A percentile compares a stretch with the other conserved stretches of the same genome.
phyloP scores from a whole-genome alignment of 1,140 invertebrate species.

The Drosophila funebris region DNA sequence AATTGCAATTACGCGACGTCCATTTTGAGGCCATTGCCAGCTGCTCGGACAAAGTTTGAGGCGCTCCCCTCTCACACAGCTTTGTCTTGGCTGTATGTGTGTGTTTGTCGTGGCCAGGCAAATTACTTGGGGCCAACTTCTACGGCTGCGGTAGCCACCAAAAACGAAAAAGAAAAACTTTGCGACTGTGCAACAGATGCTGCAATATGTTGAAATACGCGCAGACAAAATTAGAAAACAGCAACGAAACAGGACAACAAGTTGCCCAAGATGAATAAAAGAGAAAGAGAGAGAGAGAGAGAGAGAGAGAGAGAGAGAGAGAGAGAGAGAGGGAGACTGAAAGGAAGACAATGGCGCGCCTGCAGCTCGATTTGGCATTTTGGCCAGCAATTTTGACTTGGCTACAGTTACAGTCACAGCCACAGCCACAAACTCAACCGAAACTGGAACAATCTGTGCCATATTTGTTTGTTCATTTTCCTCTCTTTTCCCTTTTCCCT shows the following conservation, averaged over 20 bases:
- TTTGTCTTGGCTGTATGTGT: background rate
- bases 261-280: slow-evolving; percentile 27
- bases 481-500: slow-evolving; percentile 10
- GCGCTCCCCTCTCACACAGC: background rate
- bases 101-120: slow-evolving; percentile 4
- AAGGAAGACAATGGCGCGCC: slow-evolving; percentile 2
- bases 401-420: slow-evolving; percentile 35
- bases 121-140: slow-evolving; percentile 45
- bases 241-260: slow-evolving; percentile 41
- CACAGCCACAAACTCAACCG: slow-evolving; percentile 30
- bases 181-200: slow-evolving; percentile 68
- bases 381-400: slow-evolving; percentile 39
- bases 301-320: background rate
- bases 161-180: slow-evolving; percentile 35
- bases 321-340: background rate
- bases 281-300: background rate
- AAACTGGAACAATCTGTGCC: slow-evolving; percentile 59
- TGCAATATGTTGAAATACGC: slow-evolving; percentile 62
- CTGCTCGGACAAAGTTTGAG: slow-evolving; percentile 21
- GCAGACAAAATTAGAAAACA: slow-evolving; percentile 65
- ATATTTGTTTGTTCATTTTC: slow-evolving; percentile 58
- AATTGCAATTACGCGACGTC: slow-evolving; percentile 68
- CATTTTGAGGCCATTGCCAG: slow-evolving; percentile 45
- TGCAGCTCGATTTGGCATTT: slow-evolving; percentile 64
- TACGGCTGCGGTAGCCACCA: slow-evolving; percentile 21